Conservation (phyloP, 2,888 invertebrate genomes). For the Eremobia ochroleuca region DNA sequence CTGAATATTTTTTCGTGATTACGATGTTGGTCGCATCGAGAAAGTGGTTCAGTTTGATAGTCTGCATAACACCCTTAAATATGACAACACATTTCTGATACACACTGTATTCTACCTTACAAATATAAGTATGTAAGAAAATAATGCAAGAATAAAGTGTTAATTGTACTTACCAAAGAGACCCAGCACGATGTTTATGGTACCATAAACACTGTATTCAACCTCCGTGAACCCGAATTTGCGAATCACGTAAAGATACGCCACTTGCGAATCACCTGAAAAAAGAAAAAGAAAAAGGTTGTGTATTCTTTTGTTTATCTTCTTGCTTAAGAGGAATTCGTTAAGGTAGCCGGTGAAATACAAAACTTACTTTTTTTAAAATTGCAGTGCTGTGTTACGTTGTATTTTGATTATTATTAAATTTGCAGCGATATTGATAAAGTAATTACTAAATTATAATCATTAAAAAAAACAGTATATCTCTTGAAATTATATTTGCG, state of each 20-base stretch:
- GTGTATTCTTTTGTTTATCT: not conserved
- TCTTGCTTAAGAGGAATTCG: not conserved
- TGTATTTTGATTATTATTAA: not conserved
- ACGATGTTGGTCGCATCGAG: not conserved
- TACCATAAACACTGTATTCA: constrained; percentile 88
- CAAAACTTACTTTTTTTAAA: not conserved
- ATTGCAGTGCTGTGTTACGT: not conserved
- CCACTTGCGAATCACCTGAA: constrained; percentile 89
- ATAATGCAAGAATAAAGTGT: constrained; percentile 31
- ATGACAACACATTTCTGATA: not conserved
- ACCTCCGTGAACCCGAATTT: constrained; percentile 88
- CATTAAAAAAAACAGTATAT: not conserved
- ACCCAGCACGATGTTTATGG: constrained; percentile 86
- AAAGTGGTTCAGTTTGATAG: not conserved
- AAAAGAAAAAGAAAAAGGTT: constrained; percentile 63
- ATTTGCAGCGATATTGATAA: not conserved
- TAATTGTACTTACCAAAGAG: constrained; percentile 83
- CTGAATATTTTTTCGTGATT: not conserved
- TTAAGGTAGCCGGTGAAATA: not conserved
- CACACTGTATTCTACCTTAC: constrained; percentile 4
- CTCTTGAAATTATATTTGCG: no score
- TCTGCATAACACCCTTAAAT: not conserved
- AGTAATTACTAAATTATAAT: not conserved
- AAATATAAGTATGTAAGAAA: constrained; percentile 1
- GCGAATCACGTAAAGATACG: constrained; percentile 87